These are phyloP conservation scores for Mobula hypostoma DNA, from an alignment of 2,113 vertebrate species.

Conservation along the genomic window DNA sequence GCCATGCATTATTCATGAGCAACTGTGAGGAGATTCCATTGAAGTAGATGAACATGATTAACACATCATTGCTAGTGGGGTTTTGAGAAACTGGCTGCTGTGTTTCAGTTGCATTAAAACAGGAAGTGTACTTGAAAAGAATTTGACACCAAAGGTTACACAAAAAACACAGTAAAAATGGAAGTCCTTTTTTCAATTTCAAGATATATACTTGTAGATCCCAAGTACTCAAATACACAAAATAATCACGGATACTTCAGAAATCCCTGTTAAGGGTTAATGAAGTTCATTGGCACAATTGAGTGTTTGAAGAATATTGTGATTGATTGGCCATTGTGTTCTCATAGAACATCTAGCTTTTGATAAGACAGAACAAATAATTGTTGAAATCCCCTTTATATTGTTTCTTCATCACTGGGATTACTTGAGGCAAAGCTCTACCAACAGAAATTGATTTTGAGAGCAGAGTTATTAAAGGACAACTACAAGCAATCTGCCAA, in stretches of 20 bases:
- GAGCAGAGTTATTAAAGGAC: background rate
- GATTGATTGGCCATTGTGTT: background rate
- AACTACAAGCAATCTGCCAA: background rate
- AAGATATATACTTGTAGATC: background rate
- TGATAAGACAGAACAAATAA: conserved; percentile 6
- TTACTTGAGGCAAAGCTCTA: background rate
- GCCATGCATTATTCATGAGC: background rate
- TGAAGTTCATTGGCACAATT: background rate
- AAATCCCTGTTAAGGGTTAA: background rate
- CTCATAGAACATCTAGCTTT: too few species aligned
- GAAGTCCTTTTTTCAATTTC: background rate
- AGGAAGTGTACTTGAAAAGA: background rate
- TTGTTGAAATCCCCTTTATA: background rate
- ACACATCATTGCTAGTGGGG: background rate
- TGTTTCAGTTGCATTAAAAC: background rate
- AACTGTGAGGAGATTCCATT: background rate
- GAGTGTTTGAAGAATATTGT: background rate
- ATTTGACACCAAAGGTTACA: background rate
- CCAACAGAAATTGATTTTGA: background rate
- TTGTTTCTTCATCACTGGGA: background rate
- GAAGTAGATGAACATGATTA: background rate
- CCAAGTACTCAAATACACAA: background rate
- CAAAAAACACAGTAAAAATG: background rate
- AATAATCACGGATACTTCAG: background rate
- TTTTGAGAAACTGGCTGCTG: background rate